Conservation (phyloP, 2,888 invertebrate genomes). For the Schizaphis graminum region DNA sequence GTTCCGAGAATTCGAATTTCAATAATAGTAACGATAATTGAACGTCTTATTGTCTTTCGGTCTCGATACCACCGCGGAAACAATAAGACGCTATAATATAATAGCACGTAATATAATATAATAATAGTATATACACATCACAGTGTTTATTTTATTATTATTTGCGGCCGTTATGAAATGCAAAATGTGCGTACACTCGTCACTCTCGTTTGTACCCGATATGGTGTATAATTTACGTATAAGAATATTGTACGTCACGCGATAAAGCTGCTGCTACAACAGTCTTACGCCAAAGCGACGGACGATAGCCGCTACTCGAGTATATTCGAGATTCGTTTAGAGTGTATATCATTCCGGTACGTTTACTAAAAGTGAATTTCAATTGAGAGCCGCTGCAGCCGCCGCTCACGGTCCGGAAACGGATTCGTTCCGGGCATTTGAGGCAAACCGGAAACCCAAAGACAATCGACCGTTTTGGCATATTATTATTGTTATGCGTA, state of each 20-base stretch:
- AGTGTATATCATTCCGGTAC: conserved; percentile 28
- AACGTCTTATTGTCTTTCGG: neutral
- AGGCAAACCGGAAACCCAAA: conserved; percentile 36
- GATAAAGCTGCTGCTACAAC: neutral
- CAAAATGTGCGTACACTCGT: neutral
- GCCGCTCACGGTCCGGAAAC: conserved; percentile 28
- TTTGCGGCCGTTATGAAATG: neutral
- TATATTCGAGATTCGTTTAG: neutral
- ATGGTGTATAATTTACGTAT: neutral
- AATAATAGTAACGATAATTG: neutral
- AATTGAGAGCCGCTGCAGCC: neutral
- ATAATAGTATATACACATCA: neutral
- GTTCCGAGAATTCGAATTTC: neutral
- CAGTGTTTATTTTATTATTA: neutral
- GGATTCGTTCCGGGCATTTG: neutral
- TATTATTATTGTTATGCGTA: neutral
- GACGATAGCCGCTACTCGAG: neutral
- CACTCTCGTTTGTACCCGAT: accelerated
- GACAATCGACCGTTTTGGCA: conserved; percentile 37
- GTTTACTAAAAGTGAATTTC: conserved; percentile 28
- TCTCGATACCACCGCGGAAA: neutral
- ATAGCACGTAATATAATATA: neutral
- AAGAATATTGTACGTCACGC: neutral
- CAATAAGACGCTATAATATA: neutral
- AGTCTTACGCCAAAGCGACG: neutral